phyloP scores from a whole-genome alignment of 2,888 invertebrate genomes.

The Siphlonurus alternatus region DNA sequence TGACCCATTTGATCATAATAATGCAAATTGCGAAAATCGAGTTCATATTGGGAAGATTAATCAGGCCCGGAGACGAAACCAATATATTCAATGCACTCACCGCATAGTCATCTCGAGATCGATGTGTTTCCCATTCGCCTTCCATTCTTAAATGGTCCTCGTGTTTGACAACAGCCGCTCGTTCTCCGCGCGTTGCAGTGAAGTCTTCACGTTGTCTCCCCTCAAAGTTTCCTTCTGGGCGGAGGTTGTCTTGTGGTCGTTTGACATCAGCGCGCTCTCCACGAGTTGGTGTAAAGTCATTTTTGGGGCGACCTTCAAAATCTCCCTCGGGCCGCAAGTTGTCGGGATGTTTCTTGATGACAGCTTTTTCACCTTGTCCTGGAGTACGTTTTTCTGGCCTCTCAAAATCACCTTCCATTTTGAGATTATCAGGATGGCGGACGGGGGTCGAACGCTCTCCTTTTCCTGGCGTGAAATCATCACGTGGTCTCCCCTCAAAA shows the following conservation, averaged over 20 bases:
- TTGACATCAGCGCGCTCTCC: constrained; percentile 29
- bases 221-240: constrained; percentile 33
- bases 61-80: no score
- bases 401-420: constrained; percentile 37
- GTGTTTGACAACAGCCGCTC: constrained; percentile 39
- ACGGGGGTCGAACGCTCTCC: constrained; percentile 16
- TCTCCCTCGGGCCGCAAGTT: constrained; percentile 32
- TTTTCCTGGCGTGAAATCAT: constrained; percentile 2
- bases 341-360: constrained; percentile 21
- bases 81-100: no score
- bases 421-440: constrained; percentile 31
- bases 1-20: no score
- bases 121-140: constrained; percentile 34
- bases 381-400: constrained; percentile 23
- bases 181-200: constrained; percentile 35
- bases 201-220: constrained; percentile 21
- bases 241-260: constrained; percentile 43
- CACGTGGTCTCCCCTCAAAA: constrained; percentile 19
- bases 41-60: no score
- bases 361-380: constrained; percentile 23
- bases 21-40: no score
- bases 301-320: constrained; percentile 23
- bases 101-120: constrained; percentile 36
- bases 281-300: constrained; percentile 21
- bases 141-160: constrained; percentile 39